phyloP scores from a whole-genome alignment of 2,797 vertebrate species.

The Brachymystax lenok region DNA sequence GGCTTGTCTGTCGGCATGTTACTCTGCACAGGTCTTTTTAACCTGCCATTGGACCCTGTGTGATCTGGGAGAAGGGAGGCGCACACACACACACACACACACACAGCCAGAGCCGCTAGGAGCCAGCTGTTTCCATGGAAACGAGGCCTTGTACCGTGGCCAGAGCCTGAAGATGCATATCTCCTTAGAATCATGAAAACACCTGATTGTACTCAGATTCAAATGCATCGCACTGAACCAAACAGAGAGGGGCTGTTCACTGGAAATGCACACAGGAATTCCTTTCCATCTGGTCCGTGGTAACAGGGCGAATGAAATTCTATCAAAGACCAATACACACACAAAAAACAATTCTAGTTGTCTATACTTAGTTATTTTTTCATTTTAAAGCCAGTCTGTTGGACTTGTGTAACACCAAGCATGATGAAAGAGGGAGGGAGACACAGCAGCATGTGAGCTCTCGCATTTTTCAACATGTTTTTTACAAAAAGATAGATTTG shows the following conservation, averaged over 20 bases:
- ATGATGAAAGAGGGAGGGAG: neutral
- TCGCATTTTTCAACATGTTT: too few relatives aligned
- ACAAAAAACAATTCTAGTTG: neutral
- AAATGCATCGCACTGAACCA: conserved; percentile 33
- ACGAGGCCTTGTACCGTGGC: conserved; percentile 51
- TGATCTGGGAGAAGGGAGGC: neutral
- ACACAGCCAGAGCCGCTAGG: conserved; percentile 18
- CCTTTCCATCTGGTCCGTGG: conserved; percentile 1
- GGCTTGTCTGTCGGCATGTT: neutral
- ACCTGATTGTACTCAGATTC: conserved; percentile 37
- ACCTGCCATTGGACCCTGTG: too few relatives aligned
- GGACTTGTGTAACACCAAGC: neutral
- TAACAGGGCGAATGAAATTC: neutral
- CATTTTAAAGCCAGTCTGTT: neutral
- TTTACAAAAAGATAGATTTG: too few relatives aligned
- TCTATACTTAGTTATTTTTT: neutral
- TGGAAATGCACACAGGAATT: conserved; percentile 14
- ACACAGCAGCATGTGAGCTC: too few relatives aligned
- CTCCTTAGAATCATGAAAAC: conserved; percentile 55
- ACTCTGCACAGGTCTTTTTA: neutral
- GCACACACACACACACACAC: conserved; percentile 30
- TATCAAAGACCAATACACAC: neutral
- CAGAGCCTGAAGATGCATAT: conserved; percentile 60
- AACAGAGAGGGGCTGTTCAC: conserved; percentile 12
- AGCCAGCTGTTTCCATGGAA: conserved; percentile 60